Conservation (phyloP, 1,140 invertebrate genomes). For the Panulirus ornatus region DNA sequence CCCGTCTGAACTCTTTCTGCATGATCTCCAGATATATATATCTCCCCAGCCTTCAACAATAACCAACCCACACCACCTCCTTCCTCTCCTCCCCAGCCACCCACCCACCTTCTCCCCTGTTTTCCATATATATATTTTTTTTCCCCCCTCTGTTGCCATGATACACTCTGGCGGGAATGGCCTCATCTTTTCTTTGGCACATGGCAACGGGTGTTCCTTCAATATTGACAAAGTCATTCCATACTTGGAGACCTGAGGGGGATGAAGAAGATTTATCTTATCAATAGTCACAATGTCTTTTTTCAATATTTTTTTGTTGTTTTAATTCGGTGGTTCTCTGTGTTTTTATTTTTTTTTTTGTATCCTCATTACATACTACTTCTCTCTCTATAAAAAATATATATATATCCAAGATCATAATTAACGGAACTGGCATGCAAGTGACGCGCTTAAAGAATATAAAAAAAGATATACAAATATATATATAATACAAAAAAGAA, state of each 20-base stretch:
- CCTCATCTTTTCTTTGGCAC: conserved; percentile 47
- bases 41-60: conserved; percentile 23
- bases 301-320: conserved; percentile 47
- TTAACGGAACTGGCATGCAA: conserved; percentile 69
- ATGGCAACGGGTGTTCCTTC: conserved; percentile 65
- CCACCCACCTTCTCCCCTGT: background rate
- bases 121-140: too few species aligned
- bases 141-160: conserved; percentile 58
- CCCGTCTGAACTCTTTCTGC: conserved; percentile 31
- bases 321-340: conserved; percentile 52
- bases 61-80: too few species aligned
- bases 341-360: too few species aligned
- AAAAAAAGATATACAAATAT: too few species aligned
- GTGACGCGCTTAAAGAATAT: conserved; percentile 67
- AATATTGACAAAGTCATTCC: conserved; percentile 71
- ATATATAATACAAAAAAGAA: background rate
- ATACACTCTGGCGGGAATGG: conserved; percentile 51
- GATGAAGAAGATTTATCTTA: conserved; percentile 54
- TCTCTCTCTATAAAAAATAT: conserved; percentile 40
- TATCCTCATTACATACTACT: conserved; percentile 47
- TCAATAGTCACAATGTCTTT: conserved; percentile 6
- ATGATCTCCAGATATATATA: conserved; percentile 29
- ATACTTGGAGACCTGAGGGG: conserved; percentile 78
- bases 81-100: background rate
- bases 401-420: conserved; percentile 61